Evolutionary conservation across 2,888 invertebrate species (phyloP), one percentile per base, ranked within the genome.

Genomic region (Odontothrips loti): DNA sequence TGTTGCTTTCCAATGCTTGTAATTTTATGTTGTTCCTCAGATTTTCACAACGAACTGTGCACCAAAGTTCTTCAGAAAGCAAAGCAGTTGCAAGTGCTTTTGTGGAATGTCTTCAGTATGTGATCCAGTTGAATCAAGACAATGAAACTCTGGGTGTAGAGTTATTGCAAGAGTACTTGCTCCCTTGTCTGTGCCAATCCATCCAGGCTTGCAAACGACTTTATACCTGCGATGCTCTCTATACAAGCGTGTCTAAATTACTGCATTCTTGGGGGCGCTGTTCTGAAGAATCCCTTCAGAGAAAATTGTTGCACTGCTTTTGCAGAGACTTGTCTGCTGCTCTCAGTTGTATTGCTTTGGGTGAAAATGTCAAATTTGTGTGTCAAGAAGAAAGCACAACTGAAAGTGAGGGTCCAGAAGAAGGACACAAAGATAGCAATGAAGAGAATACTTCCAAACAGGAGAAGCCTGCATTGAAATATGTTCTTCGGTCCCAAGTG

Each of bases 101-200:
- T 84, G 89, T 92, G 29, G 96, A 96, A 86, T 96, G 96, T 86
- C 86, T 95, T 29, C 91, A 91, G 80, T 94, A 91, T 85, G 86
- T 91, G 17, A 87, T 91, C 81, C 86, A 91, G 80, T 88, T 89
- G 84, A 89, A 90, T 84, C 86, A 87, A 17, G 87, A 90, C 83
- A 82, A 85, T 43, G 86, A 86, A 34, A 12, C 27, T 27, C 84
- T 90, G 17, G 89, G 89, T 83, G 86, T 87, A 80, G 85, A 84
- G 80, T 85, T 90, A 23, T 86, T 90, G 10, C 87, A 86, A 84
- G 83, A 85, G 83, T 87, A 89, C 85, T 85, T 90, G 1, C 86
- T 90, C 79, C 85, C 89, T 47, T 85, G 88, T 0, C 86, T 92
- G 80, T 89, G 88, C 83, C 89, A 89, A 82, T 86, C 90, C 0